Conservation (phyloP, 2,888 invertebrate species). For the Lissocephala sabroskyi region DNA sequence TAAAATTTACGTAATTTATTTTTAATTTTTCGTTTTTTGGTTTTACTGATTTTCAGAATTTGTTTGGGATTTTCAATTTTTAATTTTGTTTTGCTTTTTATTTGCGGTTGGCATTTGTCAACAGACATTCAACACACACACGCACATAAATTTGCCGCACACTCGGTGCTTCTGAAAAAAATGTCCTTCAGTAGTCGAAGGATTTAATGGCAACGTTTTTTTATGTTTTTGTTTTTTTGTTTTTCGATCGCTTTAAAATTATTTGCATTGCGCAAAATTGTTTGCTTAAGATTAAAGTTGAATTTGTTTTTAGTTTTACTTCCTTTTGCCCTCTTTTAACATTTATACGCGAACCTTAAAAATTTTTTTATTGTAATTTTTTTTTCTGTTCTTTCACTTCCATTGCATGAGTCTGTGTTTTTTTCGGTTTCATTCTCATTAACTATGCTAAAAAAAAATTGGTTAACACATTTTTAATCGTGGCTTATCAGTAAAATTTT, state of each 20-base stretch:
- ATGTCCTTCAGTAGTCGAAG: too few species aligned
- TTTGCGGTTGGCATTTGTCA: too few species aligned
- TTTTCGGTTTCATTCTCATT: conserved; percentile 28
- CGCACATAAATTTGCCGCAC: too few species aligned
- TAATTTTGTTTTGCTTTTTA: too few species aligned
- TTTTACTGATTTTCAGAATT: conserved; percentile 6
- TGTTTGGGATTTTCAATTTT: not conserved
- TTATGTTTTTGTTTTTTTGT: conserved; percentile 15
- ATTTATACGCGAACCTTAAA: conserved; percentile 8
- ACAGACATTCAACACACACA: too few species aligned
- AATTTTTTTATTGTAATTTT: conserved; percentile 11
- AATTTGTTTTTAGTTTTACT: conserved; percentile 48
- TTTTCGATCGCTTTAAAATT: conserved; percentile 41
- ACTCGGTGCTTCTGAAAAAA: too few species aligned
- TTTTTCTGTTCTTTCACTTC: not conserved
- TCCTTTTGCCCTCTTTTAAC: conserved; percentile 16
- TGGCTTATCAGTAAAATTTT: conserved; percentile 33
- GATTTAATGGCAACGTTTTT: too few species aligned
- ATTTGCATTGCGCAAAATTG: conserved; percentile 14
- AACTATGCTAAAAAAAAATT: conserved; percentile 9
- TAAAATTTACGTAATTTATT: conserved; percentile 22
- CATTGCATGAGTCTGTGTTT: conserved; percentile 1
- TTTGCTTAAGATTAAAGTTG: conserved; percentile 40
- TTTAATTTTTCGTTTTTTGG: conserved; percentile 16
- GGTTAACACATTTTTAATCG: conserved; percentile 39